Evolutionary conservation across 2,113 vertebrate species (phyloP), one percentile per base, ranked within the genome.

Genomic region (Lasiurus borealis): DNA sequence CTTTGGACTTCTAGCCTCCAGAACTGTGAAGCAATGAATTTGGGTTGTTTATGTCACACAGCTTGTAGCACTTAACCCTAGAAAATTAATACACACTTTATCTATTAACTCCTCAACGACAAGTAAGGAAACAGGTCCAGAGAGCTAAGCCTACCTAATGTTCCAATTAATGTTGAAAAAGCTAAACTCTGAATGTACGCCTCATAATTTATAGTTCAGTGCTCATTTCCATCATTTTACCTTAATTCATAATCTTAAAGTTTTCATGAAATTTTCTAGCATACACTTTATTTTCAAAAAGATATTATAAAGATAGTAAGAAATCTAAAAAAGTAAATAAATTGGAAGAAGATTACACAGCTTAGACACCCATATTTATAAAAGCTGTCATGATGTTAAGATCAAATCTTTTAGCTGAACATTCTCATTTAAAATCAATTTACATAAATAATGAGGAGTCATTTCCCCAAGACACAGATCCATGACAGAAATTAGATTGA

Each of bases 351-450:
- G 88, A 59, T 27, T 91, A 15, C n/a, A 14, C 40, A 94, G n/a
- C 62, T 75, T 95, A 91, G 92, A 96, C 97, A 94, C 72, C n/a
- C 73, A 68, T 92, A 96, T 98, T 98, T 96, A 92, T 95, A 97
- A 96, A 91, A 95, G 6, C 57, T 97, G 97, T 97, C 97, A 97
- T 93, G 96, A 97, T 81, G 95, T 31, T 66, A 90, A 84, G 85
- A 98, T 97, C 93, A 97, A 98, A 97, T 97, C 50, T 94, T 97
- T 97, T 92, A 23, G 0, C 96, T 97, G 97, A 96, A 97, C 86
- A 97, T 97, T 98, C 97, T 98, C 97, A 97, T 98, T 98, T 98
- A 97, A 98, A 98, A 97, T 72, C 96, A 98, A 98, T 98, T 98
- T 98, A 84, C 98, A 98, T 98, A 98, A 98, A 97, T 96, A 98